A percentile compares a stretch with the other conserved stretches of the same genome.
Conservation (phyloP, 2,888 invertebrate species). For the Hofmannophila pseudospretella region DNA sequence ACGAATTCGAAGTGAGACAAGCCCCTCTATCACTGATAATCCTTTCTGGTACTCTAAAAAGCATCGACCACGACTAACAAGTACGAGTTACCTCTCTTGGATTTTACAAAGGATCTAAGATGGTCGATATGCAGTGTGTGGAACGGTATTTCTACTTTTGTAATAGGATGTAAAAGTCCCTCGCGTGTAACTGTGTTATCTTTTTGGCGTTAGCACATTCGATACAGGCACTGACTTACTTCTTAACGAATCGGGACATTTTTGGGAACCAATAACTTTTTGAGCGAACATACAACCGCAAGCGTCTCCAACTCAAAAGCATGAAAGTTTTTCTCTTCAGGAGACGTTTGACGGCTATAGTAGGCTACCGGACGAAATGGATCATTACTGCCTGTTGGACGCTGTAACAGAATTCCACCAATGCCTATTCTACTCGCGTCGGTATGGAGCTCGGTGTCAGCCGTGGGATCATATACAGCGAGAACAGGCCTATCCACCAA, state of each 20-base stretch:
- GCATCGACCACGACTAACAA: slow-evolving; percentile 14
- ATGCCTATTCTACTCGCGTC: slow-evolving; percentile 9
- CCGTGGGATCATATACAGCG: slow-evolving; percentile 22
- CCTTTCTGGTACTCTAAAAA: slow-evolving; percentile 8
- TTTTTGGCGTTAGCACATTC: slow-evolving; percentile 1
- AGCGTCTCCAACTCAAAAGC: slow-evolving; percentile 21
- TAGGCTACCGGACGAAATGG: slow-evolving; percentile 4
- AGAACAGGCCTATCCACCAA: neutral
- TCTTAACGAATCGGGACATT: slow-evolving; percentile 9
- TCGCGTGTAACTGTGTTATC: neutral
- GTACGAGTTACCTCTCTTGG: slow-evolving; percentile 14
- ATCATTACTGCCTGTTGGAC: neutral
- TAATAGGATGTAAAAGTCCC: neutral
- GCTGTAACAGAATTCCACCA: slow-evolving; percentile 3
- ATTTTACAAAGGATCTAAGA: slow-evolving; percentile 4
- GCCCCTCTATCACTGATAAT: slow-evolving; percentile 7
- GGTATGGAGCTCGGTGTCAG: slow-evolving; percentile 17
- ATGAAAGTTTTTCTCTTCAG: slow-evolving; percentile 19
- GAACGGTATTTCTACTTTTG: neutral
- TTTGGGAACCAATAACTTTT: slow-evolving; percentile 18
- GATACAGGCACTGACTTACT: neutral
- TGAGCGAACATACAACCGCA: slow-evolving; percentile 15
- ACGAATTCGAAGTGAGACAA: slow-evolving; percentile 9
- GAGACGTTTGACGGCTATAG: slow-evolving; percentile 18
- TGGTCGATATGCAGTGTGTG: neutral